These are phyloP conservation scores for Oryzias javanicus DNA, from an alignment of 2,113 vertebrate species.

Conservation along the genomic window DNA sequence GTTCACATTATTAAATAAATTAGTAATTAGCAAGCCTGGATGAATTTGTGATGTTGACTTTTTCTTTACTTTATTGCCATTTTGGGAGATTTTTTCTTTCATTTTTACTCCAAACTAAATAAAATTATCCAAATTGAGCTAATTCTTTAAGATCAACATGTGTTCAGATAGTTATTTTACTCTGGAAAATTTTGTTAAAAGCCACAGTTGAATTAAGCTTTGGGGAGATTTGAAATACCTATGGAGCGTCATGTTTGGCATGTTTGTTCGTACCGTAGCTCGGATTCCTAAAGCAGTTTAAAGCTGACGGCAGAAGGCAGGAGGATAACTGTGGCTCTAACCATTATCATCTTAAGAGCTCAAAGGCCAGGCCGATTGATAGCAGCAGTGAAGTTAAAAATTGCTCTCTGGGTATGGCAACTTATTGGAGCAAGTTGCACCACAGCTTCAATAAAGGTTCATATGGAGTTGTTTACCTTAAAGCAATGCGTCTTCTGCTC, in stretches of 20 bases:
- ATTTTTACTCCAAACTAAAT: no score
- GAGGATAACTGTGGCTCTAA: conserved; percentile 22
- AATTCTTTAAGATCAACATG: no score
- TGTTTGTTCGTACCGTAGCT: conserved; percentile 8
- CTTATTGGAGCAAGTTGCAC: neutral
- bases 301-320: conserved; percentile 13
- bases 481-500: conserved; percentile 84
- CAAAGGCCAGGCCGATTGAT: conserved; percentile 24
- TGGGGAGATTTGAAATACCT: no score
- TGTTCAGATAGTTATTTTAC: no score
- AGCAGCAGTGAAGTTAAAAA: conserved; percentile 11
- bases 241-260: neutral
- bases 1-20: no score
- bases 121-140: no score
- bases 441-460: no score
- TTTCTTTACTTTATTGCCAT: neutral
- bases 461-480: conserved; percentile 63
- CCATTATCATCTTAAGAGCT: conserved; percentile 50
- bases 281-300: conserved; percentile 8
- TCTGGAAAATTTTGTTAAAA: no score
- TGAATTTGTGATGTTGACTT: neutral
- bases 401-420: neutral
- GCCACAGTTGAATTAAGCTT: no score
- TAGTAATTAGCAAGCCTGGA: no score
- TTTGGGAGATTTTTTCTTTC: no score